Evolutionary conservation across 64 coral and sea anemone species (phyloP).

Genomic region (Montipora efflorescens): DNA sequence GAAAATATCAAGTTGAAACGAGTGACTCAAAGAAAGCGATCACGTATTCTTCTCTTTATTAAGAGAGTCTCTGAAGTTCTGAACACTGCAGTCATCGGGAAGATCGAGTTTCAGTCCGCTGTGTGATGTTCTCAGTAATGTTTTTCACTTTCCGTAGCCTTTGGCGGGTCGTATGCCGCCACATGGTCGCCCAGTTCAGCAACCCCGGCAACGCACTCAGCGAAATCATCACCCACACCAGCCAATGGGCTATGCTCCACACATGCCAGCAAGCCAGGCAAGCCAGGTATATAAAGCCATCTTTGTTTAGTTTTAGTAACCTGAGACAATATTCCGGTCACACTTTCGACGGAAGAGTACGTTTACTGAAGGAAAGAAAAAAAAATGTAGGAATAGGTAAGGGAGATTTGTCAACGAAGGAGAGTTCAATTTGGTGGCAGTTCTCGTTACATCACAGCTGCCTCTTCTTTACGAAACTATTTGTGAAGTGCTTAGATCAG

Average conservation of each 20-base stretch:
- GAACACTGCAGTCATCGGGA: too few species aligned
- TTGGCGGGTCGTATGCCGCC: conserved; percentile 90
- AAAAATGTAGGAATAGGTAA: too few species aligned
- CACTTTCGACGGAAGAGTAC: not conserved
- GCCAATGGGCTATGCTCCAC: conserved; percentile 72
- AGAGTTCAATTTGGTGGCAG: too few species aligned
- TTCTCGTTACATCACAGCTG: not conserved
- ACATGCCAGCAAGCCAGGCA: conserved; percentile 97
- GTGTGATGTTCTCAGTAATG: not conserved
- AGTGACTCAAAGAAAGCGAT: too few species aligned
- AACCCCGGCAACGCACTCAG: conserved; percentile 80
- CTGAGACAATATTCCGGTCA: too few species aligned
- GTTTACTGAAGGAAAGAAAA: not conserved
- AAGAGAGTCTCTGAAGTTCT: too few species aligned
- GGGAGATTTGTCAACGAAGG: too few species aligned
- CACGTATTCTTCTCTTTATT: too few species aligned
- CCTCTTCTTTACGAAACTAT: too few species aligned
- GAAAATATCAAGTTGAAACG: too few species aligned
- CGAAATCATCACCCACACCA: conserved; percentile 74
- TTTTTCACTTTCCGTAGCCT: conserved; percentile 51
- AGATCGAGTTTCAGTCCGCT: not conserved
- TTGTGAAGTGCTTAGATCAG: too few species aligned
- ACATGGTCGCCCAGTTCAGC: conserved; percentile 69
- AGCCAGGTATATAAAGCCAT: conserved; percentile 68
- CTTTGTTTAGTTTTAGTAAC: not conserved